phyloP scores from a whole-genome alignment of 2,797 vertebrate species.

The Discoglossus pictus region DNA sequence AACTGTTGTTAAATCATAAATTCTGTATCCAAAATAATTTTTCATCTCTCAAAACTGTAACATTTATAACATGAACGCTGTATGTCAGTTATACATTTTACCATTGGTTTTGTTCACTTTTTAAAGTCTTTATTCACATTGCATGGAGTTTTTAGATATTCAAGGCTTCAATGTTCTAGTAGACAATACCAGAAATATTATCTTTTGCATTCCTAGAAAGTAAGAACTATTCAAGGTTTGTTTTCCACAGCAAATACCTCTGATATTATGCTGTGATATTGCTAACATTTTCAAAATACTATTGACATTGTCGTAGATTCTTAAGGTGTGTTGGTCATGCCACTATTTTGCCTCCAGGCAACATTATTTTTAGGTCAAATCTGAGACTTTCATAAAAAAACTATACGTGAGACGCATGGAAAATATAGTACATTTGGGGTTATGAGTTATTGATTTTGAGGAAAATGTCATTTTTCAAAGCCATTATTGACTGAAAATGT shows the following conservation, averaged over 20 bases:
- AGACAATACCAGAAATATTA: too few relatives aligned
- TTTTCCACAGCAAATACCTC: too few relatives aligned
- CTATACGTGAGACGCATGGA: slow-evolving; percentile 23
- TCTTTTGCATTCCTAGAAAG: neutral
- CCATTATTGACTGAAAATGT: slow-evolving; percentile 51
- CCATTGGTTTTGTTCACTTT: too few relatives aligned
- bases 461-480: slow-evolving; percentile 52
- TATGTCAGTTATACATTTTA: too few relatives aligned
- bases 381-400: slow-evolving; percentile 21
- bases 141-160: neutral
- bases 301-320: slow-evolving; percentile 26
- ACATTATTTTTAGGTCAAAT: slow-evolving; percentile 30
- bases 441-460: slow-evolving; percentile 48
- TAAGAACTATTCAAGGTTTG: slow-evolving; percentile 1
- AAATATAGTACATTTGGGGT: slow-evolving; percentile 44
- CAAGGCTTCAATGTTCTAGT: neutral
- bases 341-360: slow-evolving; percentile 13
- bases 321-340: slow-evolving; percentile 23
- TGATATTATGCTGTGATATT: too few relatives aligned
- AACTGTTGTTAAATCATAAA: too few relatives aligned
- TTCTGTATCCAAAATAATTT: too few relatives aligned
- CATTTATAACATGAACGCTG: too few relatives aligned
- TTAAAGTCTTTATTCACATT: neutral
- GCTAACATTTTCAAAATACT: neutral
- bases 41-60: too few relatives aligned